A percentile compares a stretch with the other conserved stretches of the same genome.
Conservation (phyloP, 2,797 vertebrate genomes). For the Protosalanx chinensis region DNA sequence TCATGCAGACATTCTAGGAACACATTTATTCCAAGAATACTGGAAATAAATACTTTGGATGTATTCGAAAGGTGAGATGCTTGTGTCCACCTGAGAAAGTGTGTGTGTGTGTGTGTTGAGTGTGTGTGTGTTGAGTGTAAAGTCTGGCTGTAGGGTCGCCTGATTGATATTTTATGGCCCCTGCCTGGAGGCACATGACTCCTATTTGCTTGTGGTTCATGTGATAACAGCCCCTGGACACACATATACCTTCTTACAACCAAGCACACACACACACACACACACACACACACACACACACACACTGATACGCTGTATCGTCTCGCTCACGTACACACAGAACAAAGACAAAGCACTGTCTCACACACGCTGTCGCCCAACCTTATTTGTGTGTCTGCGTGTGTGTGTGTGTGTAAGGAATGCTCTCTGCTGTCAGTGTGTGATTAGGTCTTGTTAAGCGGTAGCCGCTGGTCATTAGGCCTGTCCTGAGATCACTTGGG, state of each 20-base stretch:
- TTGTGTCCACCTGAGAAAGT: conserved; percentile 2
- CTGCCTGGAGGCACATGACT: conserved; percentile 56
- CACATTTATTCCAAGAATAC: too few species aligned
- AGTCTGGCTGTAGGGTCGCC: neutral
- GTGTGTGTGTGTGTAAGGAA: conserved; percentile 23
- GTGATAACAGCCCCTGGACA: conserved; percentile 46
- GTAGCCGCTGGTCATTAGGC: conserved; percentile 34
- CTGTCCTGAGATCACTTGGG: conserved; percentile 3
- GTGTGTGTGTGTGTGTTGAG: conserved; percentile 11
- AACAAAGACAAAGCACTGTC: conserved; percentile 5
- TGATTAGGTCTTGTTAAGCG: conserved; percentile 40
- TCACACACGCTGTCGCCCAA: neutral
- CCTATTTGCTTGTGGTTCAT: conserved; percentile 57
- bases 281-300: conserved; percentile 14
- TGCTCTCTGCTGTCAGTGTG: conserved; percentile 30
- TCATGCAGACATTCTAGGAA: conserved; percentile 1
- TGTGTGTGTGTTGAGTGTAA: conserved; percentile 1
- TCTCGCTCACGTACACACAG: neutral
- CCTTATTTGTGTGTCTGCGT: conserved; percentile 2
- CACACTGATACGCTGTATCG: neutral
- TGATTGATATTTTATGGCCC: conserved; percentile 17
- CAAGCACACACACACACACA: conserved; percentile 14
- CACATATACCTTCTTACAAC: conserved; percentile 10
- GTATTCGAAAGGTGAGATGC: neutral
- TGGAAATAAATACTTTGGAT: too few species aligned